Conservation (phyloP, 2,113 vertebrate genomes). For the Ptyas mucosa region DNA sequence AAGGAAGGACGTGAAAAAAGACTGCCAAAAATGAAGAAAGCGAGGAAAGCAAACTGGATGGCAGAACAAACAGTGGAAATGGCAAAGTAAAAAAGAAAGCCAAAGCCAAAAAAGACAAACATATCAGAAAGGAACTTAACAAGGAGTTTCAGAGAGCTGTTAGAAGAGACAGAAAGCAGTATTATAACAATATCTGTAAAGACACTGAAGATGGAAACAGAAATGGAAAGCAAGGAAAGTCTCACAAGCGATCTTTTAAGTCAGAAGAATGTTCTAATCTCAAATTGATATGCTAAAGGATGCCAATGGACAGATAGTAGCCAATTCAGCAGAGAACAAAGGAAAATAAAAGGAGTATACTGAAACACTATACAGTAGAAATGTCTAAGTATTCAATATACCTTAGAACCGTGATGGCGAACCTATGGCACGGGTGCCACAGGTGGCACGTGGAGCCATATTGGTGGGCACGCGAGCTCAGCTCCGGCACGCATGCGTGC, state of each 20-base stretch:
- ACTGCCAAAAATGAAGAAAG: neutral
- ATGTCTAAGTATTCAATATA: neutral
- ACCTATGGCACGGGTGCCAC: too few species aligned
- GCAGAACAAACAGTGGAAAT: neutral
- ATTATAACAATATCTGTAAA: neutral
- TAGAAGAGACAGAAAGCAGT: neutral
- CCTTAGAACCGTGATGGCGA: too few species aligned
- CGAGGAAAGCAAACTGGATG: neutral
- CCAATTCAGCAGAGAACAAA: neutral
- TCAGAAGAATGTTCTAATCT: neutral
- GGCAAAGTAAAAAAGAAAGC: neutral
- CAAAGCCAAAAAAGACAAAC: neutral
- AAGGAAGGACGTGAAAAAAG: neutral
- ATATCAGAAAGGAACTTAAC: neutral
- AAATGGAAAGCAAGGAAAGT: neutral
- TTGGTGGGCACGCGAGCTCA: too few species aligned
- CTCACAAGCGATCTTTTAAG: neutral
- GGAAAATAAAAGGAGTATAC: neutral
- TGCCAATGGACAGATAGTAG: neutral
- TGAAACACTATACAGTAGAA: neutral
- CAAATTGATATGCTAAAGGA: neutral
- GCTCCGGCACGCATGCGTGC: too few species aligned
- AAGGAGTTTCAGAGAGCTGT: neutral
- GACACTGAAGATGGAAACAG: neutral
- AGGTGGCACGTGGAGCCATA: too few species aligned